These are phyloP conservation scores for Aphidius gifuensis DNA, from an alignment of 1,140 invertebrate genomes.

Conservation along the genomic window DNA sequence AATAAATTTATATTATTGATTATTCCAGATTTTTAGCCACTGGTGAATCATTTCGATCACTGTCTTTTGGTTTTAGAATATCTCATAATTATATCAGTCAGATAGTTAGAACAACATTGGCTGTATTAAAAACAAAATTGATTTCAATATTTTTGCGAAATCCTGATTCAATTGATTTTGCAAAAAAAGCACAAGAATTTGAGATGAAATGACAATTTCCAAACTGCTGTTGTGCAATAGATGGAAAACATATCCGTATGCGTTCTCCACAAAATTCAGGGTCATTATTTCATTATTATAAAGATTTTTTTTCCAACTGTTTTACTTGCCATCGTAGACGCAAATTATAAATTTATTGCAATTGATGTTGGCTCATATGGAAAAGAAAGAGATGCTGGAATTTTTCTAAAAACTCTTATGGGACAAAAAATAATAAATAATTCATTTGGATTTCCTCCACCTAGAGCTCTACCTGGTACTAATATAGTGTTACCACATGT, in stretches of 20 bases:
- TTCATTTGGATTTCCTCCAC: too few relatives aligned
- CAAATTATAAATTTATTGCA: conserved; percentile 37
- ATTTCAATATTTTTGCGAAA: background rate
- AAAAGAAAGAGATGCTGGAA: conserved; percentile 39
- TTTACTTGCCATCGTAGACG: conserved; percentile 37
- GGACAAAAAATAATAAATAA: too few relatives aligned
- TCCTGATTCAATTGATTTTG: background rate
- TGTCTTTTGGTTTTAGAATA: background rate
- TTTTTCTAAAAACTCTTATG: conserved; percentile 18
- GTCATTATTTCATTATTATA: conserved; percentile 31
- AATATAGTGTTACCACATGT: too few relatives aligned
- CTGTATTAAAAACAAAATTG: background rate
- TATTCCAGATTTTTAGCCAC: background rate
- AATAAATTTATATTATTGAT: background rate
- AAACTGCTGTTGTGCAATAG: conserved; percentile 2
- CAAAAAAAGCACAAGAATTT: background rate
- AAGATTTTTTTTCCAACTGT: conserved; percentile 33
- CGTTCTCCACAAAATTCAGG: conserved; percentile 25
- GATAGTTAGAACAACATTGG: background rate
- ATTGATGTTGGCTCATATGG: conserved; percentile 42
- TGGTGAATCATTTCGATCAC: background rate
- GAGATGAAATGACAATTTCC: conserved; percentile 8
- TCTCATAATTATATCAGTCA: background rate
- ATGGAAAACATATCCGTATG: conserved; percentile 17
- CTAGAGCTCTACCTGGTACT: too few relatives aligned